Percentiles rank a stretch among this genome's conserved stretches.
These are phyloP conservation scores for Brienomyrus longianalis DNA, from an alignment of 2,113 vertebrate genomes.

Conservation along the genomic window DNA sequence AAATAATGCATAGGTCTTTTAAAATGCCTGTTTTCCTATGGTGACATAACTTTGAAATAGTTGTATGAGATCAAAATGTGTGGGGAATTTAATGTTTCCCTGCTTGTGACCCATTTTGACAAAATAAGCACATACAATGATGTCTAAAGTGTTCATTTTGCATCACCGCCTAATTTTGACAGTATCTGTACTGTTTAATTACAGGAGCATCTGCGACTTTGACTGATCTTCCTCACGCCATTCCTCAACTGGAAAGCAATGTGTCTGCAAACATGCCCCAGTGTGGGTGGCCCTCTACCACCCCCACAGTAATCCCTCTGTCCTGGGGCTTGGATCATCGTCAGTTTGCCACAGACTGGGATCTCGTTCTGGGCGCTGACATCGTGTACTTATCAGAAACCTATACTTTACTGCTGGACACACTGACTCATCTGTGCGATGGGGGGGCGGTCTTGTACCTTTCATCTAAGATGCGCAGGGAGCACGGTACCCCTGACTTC, in stretches of 20 bases:
- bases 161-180: background rate
- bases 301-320: slow-evolving; percentile 58
- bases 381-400: slow-evolving; percentile 72
- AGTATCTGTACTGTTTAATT: background rate
- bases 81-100: background rate
- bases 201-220: slow-evolving; percentile 71
- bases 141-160: background rate
- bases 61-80: background rate
- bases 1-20: background rate
- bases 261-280: slow-evolving; percentile 59
- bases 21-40: background rate
- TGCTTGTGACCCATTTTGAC: background rate
- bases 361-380: slow-evolving; percentile 73
- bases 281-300: slow-evolving; percentile 38
- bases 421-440: slow-evolving; percentile 66
- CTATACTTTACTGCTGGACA: slow-evolving; percentile 64
- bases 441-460: slow-evolving; percentile 56
- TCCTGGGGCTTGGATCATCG: slow-evolving; percentile 72
- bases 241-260: slow-evolving; percentile 69
- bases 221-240: slow-evolving; percentile 71
- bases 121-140: background rate
- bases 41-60: background rate
- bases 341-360: slow-evolving; percentile 66
- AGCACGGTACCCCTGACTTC: slow-evolving; percentile 61
- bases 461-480: slow-evolving; percentile 73